Base-by-base conservation (phyloP, 2,113 vertebrate species). In the Phylloscopus whistleri region DNA sequence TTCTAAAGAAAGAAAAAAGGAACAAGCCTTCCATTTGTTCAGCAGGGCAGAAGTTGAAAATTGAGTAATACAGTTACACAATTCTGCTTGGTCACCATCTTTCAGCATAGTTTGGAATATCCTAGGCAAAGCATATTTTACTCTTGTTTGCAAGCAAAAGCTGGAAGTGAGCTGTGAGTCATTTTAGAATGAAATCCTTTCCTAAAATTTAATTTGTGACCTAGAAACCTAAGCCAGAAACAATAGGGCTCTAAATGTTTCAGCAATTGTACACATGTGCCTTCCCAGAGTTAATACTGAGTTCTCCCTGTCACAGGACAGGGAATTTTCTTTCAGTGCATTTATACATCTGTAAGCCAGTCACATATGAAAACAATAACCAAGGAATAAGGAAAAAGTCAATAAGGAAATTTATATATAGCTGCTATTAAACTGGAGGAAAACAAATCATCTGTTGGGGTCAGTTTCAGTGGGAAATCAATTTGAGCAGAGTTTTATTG, bases 381-480 rank as follows among this genome's bases (percentile, higher is more conserved):
- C 56, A 51, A 84, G 75, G 66, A 95, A 92, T 86, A 95, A 89
- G 79, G 79, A 78, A 86, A 77, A 96, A 94, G 56, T 93, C 94
- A 95, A 84, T 85, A 88, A 97, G 67, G 68, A 96, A 94, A 95
- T 95, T 93, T 96, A 96, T 97, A 93, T 93, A 91, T 79, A 94
- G 84, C 80, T 96, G 81, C 91, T 97, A 93, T 97, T 94, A 95
- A 96, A 96, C 59, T 52, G 21, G 41, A 85, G 91, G 74, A 90
- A 96, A 95, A 97, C 84, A 90, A 93, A 91, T 90, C 72, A 76
- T 96, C 93, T 84, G 84, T 33, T 91, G 63, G 91, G 87, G 79
- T 95, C 82, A 58, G 44, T 84, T 97, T 94, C 37, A 6, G 76
- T 94, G 94, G 93, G 92, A 96, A 96, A 94, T 96, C 87, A 93